phyloP scores from a whole-genome alignment of 1,140 invertebrate genomes.

The Solen grandis region DNA sequence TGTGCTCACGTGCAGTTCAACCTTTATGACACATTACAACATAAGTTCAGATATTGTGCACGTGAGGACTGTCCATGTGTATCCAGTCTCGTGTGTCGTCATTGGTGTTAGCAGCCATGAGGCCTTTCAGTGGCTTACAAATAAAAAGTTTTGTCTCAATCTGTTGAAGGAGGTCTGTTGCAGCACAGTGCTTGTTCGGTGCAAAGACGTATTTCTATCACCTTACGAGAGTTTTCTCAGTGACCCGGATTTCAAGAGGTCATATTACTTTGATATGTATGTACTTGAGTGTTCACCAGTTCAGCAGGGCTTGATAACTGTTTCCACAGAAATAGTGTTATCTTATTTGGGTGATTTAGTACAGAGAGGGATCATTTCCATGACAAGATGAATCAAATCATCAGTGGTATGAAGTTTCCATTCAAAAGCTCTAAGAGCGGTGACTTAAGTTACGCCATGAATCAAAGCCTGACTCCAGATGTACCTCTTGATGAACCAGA shows the following conservation, averaged over 20 bases:
- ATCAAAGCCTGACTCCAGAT: conserved; percentile 24
- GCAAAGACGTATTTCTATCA: conserved; percentile 70
- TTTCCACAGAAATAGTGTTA: conserved; percentile 68
- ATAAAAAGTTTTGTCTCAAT: conserved; percentile 62
- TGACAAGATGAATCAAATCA: conserved; percentile 32
- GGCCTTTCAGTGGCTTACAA: conserved; percentile 65
- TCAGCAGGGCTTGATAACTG: conserved; percentile 66
- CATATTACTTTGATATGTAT: conserved; percentile 63
- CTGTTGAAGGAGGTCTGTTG: conserved; percentile 63
- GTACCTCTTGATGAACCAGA: conserved; percentile 16
- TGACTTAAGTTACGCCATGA: conserved; percentile 52
- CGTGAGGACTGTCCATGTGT: conserved; percentile 58
- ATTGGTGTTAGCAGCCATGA: conserved; percentile 75
- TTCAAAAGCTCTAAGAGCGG: conserved; percentile 28
- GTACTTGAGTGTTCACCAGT: conserved; percentile 72
- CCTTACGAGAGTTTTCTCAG: conserved; percentile 63
- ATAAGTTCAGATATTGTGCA: conserved; percentile 52
- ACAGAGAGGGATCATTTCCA: conserved; percentile 24
- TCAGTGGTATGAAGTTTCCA: background rate
- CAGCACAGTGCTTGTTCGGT: conserved; percentile 64
- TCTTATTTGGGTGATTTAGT: conserved; percentile 59
- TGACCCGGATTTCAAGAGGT: conserved; percentile 60
- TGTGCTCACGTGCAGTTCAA: conserved; percentile 57
- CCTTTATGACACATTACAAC: conserved; percentile 68
- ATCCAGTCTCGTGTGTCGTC: conserved; percentile 68